A percentile compares a stretch with the other conserved stretches of the same genome.
Evolutionary conservation across 2,888 invertebrate species (phyloP).

Genomic region (Cheilosia scutellata): DNA sequence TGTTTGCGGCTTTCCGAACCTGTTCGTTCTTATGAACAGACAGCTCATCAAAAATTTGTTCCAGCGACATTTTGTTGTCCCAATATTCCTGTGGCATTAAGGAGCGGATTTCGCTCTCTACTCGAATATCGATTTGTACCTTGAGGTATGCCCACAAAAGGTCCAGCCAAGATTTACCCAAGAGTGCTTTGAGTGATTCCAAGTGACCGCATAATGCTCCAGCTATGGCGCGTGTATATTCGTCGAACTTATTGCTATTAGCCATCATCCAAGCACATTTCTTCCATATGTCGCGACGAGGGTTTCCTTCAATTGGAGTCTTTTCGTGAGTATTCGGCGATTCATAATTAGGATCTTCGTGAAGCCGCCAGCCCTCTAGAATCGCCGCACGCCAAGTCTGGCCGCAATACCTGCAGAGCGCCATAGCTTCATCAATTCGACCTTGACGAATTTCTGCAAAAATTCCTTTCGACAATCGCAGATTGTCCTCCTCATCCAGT

Average conservation of each 20-base stretch:
- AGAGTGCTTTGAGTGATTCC: constrained; percentile 89
- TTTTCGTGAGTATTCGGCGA: constrained; percentile 82
- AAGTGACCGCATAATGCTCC: constrained; percentile 94
- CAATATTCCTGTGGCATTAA: constrained; percentile 88
- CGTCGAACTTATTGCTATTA: constrained; percentile 85
- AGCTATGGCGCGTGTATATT: constrained; percentile 88
- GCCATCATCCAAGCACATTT: constrained; percentile 88
- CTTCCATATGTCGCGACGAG: constrained; percentile 92
- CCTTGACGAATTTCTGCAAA: constrained; percentile 94
- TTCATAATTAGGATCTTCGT: constrained; percentile 93
- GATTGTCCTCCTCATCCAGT: constrained; percentile 93
- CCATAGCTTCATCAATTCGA: constrained; percentile 92
- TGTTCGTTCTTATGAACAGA: constrained; percentile 86
- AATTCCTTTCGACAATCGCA: constrained; percentile 85
- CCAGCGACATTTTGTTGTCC: constrained; percentile 88
- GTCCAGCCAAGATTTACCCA: constrained; percentile 94
- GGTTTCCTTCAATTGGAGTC: constrained; percentile 91
- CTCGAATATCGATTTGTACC: constrained; percentile 92
- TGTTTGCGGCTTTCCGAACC: constrained; percentile 85
- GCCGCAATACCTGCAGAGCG: constrained; percentile 92
- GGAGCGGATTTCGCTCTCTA: constrained; percentile 91
- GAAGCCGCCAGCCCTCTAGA: constrained; percentile 94
- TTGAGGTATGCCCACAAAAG: constrained; percentile 94
- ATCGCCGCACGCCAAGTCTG: constrained; percentile 96
- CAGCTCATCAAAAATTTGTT: constrained; percentile 89